phyloP scores from a whole-genome alignment of 2,113 vertebrate genomes.

The Pelobates fuscus region DNA sequence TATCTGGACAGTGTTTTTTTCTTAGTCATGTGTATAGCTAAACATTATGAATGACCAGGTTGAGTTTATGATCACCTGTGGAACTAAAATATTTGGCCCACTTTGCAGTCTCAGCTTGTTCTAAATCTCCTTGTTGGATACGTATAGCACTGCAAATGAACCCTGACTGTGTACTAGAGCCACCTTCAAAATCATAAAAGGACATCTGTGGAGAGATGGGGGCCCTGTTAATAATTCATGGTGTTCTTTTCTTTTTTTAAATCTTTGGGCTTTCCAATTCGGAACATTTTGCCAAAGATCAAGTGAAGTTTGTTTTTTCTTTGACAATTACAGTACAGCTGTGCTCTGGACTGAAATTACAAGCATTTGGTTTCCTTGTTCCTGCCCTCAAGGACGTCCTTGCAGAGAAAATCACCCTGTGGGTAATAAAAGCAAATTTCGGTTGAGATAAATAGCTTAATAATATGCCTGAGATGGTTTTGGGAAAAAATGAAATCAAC shows the following conservation, averaged over 20 bases:
- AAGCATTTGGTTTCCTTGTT: background rate
- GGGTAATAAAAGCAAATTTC: slow-evolving; percentile 22
- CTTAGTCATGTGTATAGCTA: too few species aligned
- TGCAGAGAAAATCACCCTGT: slow-evolving; percentile 25
- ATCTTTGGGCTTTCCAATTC: background rate
- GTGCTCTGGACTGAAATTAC: slow-evolving; percentile 3
- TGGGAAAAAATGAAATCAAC: slow-evolving; percentile 24
- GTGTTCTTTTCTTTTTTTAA: background rate
- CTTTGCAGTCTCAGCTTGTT: too few species aligned
- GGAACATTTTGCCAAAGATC: slow-evolving; percentile 13
- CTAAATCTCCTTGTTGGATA: too few species aligned
- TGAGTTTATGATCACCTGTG: too few species aligned
- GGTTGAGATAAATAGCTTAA: slow-evolving; percentile 49
- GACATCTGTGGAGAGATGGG: slow-evolving; percentile 1
- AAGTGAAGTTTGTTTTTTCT: background rate
- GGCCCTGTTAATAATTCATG: slow-evolving; percentile 22
- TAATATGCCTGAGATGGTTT: slow-evolving; percentile 30
- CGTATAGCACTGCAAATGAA: background rate
- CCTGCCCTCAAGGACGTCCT: slow-evolving; percentile 19
- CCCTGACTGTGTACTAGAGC: background rate
- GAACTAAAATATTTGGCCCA: too few species aligned
- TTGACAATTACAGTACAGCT: background rate
- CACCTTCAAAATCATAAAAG: slow-evolving; percentile 8
- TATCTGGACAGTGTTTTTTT: too few species aligned
- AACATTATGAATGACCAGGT: too few species aligned